Evolutionary conservation across 2,888 invertebrate species (phyloP).

Genomic region (Cyaniris semiargus): DNA sequence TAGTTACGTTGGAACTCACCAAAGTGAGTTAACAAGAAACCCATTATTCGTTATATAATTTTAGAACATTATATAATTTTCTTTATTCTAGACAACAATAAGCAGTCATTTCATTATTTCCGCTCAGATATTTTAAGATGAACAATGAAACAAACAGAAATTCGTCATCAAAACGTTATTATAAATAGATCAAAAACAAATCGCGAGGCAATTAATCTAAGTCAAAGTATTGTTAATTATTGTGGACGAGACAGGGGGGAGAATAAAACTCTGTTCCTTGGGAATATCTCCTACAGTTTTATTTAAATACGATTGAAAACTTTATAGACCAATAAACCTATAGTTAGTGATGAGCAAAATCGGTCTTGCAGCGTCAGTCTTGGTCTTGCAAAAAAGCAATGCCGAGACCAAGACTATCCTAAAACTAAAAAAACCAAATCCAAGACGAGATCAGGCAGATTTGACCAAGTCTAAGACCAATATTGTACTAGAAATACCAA

Average conservation of each 20-base stretch:
- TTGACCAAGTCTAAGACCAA: too few species aligned
- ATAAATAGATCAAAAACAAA: constrained; percentile 16
- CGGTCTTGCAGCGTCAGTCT: too few species aligned
- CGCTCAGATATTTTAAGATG: neutral
- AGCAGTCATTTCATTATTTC: neutral
- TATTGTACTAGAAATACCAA: too few species aligned
- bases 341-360: too few species aligned
- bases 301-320: neutral
- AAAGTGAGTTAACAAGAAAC: too few species aligned
- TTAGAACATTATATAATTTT: too few species aligned
- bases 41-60: too few species aligned
- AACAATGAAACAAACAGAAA: neutral
- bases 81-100: neutral
- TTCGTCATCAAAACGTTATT: neutral
- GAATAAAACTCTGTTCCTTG: neutral
- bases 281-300: neutral
- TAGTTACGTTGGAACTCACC: too few species aligned
- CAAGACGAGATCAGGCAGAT: too few species aligned
- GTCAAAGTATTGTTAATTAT: constrained; percentile 62
- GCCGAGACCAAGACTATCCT: too few species aligned
- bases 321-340: neutral
- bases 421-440: too few species aligned
- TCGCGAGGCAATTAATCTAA: constrained; percentile 55
- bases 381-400: too few species aligned
- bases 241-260: neutral